Base-by-base conservation (phyloP, 2,113 vertebrate genomes). In the Piaya cayana region DNA sequence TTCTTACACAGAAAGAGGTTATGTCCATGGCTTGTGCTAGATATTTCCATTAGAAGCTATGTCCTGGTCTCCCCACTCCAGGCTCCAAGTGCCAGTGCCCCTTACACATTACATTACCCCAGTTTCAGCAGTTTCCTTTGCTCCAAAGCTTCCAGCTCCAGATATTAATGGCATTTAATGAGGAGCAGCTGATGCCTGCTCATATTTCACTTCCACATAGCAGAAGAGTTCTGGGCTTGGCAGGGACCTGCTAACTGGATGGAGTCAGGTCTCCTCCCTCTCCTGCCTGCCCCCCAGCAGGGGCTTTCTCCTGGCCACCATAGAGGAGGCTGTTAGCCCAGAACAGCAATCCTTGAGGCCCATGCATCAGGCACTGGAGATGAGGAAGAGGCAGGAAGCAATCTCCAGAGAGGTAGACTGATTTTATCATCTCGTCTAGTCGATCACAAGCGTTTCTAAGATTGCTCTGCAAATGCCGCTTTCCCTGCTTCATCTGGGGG, bases 321-420 rank as follows among this genome's bases (percentile, higher is more conserved):
- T 1, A 0, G 20, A 63, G 64, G 16, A 69, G 17, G 4, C 1
- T 32, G 26, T 15, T 30, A 29, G 36, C 32, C 34, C 5, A 8
- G 39, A 23, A 58, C 6, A 36, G 21, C 8, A 25, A 69, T 34
- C 19, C 39, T 23, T 27, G 18, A 1, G 17, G 13, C 32, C 53
- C 53, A 45, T 53, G 11, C 36, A 5, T 30, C 77, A 75, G 49
- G 8, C 12, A 2, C 27, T 17, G 29, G 21, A 47, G 43, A 25
- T 52, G 26, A 65, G 74, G 60, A 58, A 64, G 36, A 75, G 20
- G 5, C 43, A 43, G 3, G 11, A 50, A 59, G 14, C 26, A 82
- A 55, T 6, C 21, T 19, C 20, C 85, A 58, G 42, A 60, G 42
- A 83, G 49, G 64, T 23, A 67, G 23, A 18, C 32, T 18, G 27